These are phyloP conservation scores for Carabus problematicus DNA, from an alignment of 2,888 invertebrate genomes.

Conservation along the genomic window DNA sequence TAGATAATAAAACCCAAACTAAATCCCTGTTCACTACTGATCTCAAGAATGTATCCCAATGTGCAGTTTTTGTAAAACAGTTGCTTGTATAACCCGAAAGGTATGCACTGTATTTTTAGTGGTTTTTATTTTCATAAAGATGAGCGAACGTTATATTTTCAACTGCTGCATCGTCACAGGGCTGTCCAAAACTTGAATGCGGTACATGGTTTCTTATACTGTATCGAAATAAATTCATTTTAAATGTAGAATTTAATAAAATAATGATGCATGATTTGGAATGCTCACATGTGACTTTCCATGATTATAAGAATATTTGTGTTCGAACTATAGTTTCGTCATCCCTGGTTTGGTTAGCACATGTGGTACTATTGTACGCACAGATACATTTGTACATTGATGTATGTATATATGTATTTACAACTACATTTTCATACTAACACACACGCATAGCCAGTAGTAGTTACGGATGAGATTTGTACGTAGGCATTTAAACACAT, in stretches of 20 bases:
- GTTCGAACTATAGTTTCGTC: conserved; percentile 1
- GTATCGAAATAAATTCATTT: too few relatives aligned
- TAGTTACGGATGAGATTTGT: too few relatives aligned
- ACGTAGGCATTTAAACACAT: conserved; percentile 17
- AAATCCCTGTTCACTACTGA: too few relatives aligned
- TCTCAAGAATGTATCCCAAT: not conserved
- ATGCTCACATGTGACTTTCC: too few relatives aligned
- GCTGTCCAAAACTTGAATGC: conserved; percentile 11
- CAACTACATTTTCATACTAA: not conserved
- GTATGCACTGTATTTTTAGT: conserved; percentile 19
- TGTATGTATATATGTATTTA: not conserved
- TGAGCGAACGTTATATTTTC: conserved; percentile 14
- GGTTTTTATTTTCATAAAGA: conserved; percentile 5
- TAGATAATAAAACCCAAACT: too few relatives aligned
- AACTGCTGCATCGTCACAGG: conserved; percentile 10
- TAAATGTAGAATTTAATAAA: too few relatives aligned
- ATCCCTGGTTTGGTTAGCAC: not conserved
- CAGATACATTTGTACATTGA: not conserved
- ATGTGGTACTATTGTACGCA: too few relatives aligned
- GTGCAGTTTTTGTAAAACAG: conserved; percentile 16
- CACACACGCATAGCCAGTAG: too few relatives aligned
- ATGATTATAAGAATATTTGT: too few relatives aligned
- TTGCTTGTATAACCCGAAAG: conserved; percentile 11
- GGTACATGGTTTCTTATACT: too few relatives aligned
- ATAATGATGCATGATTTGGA: too few relatives aligned